Evolutionary conservation across 2,888 invertebrate genomes (phyloP).

Genomic region (Stictocephala bisonia): DNA sequence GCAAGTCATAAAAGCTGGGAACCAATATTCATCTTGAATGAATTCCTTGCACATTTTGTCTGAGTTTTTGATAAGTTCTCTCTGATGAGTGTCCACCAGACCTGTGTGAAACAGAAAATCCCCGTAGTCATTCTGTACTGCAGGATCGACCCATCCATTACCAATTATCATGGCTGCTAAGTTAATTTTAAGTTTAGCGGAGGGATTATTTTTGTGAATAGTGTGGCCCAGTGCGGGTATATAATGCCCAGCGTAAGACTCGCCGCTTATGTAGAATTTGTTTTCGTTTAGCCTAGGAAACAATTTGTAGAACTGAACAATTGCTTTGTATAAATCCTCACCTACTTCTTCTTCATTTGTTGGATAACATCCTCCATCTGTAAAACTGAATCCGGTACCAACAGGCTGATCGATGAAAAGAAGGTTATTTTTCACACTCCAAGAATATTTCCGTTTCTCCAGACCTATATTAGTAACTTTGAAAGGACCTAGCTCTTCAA

Average conservation of each 20-base stretch:
- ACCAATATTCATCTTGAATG: too few species aligned
- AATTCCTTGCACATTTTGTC: too few species aligned
- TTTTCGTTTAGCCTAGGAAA: constrained; percentile 80
- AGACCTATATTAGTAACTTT: constrained; percentile 62
- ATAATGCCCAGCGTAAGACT: constrained; percentile 88
- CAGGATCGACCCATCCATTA: constrained; percentile 83
- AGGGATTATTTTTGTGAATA: constrained; percentile 73
- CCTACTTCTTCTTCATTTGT: constrained; percentile 82
- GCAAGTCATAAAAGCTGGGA: too few species aligned
- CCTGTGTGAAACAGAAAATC: constrained; percentile 85
- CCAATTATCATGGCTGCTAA: constrained; percentile 79
- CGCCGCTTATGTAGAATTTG: constrained; percentile 89
- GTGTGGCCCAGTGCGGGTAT: constrained; percentile 81
- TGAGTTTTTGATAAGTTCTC: too few species aligned
- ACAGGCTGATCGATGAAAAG: constrained; percentile 94
- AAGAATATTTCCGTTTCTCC: constrained; percentile 77
- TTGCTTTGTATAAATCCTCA: constrained; percentile 78
- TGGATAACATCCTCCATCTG: constrained; percentile 68
- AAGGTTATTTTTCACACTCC: constrained; percentile 82
- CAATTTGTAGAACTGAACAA: constrained; percentile 84
- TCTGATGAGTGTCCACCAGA: too few species aligned
- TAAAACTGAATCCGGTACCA: constrained; percentile 92
- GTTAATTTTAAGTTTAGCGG: constrained; percentile 75
- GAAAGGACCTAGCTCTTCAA: constrained; percentile 85
- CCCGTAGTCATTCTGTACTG: constrained; percentile 80